These are phyloP conservation scores for Mormyrus lacerda DNA, from an alignment of 2,113 vertebrate genomes.

Conservation along the genomic window DNA sequence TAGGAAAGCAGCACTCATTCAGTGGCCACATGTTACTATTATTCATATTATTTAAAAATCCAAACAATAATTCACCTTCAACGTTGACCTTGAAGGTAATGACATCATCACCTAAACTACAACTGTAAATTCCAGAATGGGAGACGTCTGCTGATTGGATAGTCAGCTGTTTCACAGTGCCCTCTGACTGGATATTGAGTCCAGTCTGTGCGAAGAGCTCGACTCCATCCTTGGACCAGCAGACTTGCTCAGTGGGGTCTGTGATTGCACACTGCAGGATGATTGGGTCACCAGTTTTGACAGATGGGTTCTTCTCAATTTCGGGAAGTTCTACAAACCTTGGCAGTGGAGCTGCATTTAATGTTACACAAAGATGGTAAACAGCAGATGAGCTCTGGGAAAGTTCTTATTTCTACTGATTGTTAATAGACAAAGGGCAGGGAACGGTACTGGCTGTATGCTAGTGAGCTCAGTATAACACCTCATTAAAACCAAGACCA, in stretches of 20 bases:
- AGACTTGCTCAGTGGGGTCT: constrained; percentile 44
- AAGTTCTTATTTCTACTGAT: background rate
- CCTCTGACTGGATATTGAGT: constrained; percentile 54
- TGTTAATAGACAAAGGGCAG: background rate
- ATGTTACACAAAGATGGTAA: background rate
- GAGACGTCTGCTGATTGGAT: constrained; percentile 49
- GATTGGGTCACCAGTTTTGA: constrained; percentile 28
- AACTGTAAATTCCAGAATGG: constrained; percentile 64
- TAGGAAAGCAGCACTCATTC: background rate
- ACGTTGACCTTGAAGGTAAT: constrained; percentile 60
- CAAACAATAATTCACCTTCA: constrained; percentile 31
- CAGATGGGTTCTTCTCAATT: constrained; percentile 9
- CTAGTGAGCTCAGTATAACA: background rate
- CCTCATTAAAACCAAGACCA: background rate
- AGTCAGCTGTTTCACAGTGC: constrained; percentile 51
- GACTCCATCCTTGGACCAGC: constrained; percentile 73
- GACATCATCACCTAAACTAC: constrained; percentile 60
- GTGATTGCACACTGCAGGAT: constrained; percentile 61
- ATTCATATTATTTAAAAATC: background rate
- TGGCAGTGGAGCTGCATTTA: constrained; percentile 18
- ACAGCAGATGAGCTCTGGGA: background rate
- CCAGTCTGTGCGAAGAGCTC: constrained; percentile 56
- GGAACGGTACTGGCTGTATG: background rate
- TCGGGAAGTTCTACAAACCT: constrained; percentile 26
- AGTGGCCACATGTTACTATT: background rate